Conservation (phyloP, 2,113 vertebrate species). For the Gulo gulo region DNA sequence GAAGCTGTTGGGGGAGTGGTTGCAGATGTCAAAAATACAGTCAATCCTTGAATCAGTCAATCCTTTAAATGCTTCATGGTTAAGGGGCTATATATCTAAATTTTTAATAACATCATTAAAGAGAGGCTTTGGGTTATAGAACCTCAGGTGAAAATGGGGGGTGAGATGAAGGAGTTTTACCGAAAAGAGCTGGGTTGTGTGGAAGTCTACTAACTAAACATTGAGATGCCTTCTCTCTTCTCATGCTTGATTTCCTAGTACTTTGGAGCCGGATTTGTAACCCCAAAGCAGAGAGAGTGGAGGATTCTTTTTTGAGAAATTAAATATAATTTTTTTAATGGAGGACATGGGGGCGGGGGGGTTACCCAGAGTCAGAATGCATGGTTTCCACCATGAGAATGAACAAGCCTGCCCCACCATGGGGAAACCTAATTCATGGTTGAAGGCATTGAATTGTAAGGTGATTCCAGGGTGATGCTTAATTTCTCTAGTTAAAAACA, state of each 20-base stretch:
- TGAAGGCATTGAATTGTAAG: neutral
- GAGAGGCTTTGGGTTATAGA: neutral
- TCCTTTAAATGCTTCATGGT: neutral
- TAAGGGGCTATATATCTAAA: neutral
- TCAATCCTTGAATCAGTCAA: neutral
- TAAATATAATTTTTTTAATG: neutral
- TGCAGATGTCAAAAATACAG: neutral
- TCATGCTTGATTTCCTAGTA: neutral
- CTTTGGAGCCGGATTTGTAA: neutral
- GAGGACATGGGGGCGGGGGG: too few species aligned
- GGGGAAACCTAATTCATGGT: neutral
- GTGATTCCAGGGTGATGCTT: neutral
- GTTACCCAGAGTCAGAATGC: neutral
- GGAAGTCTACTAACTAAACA: neutral
- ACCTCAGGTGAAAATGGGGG: neutral
- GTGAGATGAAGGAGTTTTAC: neutral
- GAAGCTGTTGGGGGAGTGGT: neutral
- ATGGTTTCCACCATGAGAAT: neutral
- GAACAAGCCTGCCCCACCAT: neutral
- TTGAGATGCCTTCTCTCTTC: neutral
- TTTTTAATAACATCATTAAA: neutral
- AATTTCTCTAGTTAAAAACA: neutral
- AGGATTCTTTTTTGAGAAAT: neutral
- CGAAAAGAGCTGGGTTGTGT: neutral
- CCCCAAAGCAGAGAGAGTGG: neutral